Evolutionary conservation across 1,140 invertebrate species (phyloP).

Genomic region (Atta colombica): DNA sequence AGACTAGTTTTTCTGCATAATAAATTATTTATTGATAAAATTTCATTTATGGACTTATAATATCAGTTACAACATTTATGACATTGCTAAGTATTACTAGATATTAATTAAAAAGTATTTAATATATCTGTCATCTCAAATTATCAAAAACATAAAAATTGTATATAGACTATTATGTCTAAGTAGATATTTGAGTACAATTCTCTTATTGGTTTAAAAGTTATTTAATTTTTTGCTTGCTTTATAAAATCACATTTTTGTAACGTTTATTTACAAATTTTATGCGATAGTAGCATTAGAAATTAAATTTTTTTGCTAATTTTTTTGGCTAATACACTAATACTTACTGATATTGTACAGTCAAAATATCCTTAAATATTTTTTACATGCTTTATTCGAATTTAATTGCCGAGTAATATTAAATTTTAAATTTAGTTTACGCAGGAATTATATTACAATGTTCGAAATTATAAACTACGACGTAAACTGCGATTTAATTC

Average conservation of each 20-base stretch:
- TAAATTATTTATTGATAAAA: not conserved
- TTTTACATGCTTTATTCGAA: not conserved
- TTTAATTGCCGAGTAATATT: not conserved
- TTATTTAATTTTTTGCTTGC: too few relatives aligned
- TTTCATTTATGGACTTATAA: not conserved
- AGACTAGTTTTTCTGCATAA: not conserved
- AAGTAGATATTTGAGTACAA: too few relatives aligned
- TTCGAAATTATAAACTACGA: not conserved
- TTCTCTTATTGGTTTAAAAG: too few relatives aligned
- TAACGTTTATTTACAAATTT: too few relatives aligned
- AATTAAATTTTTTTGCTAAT: too few relatives aligned
- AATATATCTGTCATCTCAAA: too few relatives aligned
- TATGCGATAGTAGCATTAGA: too few relatives aligned
- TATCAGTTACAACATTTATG: not conserved
- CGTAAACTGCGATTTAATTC: not conserved
- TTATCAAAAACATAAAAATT: too few relatives aligned
- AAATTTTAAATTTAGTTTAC: not conserved
- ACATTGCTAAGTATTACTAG: not conserved
- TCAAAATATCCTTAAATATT: not conserved
- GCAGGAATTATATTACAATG: not conserved
- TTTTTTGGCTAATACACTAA: too few relatives aligned
- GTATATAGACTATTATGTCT: too few relatives aligned
- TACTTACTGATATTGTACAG: too few relatives aligned
- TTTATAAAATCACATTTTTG: too few relatives aligned
- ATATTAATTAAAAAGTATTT: not conserved